Conservation (phyloP, 2,113 vertebrate genomes). For the Orycteropus afer region DNA sequence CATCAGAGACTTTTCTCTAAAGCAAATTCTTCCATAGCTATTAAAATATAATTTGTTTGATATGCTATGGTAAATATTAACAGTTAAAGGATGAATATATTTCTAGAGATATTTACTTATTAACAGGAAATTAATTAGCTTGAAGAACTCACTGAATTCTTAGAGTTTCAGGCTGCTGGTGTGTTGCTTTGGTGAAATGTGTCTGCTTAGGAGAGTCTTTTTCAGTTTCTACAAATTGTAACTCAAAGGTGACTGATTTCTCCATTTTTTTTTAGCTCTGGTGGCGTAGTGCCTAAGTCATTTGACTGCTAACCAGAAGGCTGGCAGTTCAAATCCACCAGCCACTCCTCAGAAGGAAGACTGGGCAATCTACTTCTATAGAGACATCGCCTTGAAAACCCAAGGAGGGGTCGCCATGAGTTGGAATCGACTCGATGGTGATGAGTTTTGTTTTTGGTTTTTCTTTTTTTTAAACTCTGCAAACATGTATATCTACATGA, state of each 20-base stretch:
- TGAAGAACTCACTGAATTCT: neutral
- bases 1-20: neutral
- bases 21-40: neutral
- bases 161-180: neutral
- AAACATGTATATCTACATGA: neutral
- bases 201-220: neutral
- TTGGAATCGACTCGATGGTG: too few relatives aligned
- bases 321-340: too few relatives aligned
- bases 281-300: too few relatives aligned
- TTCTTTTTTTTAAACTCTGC: neutral
- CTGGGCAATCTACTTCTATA: too few relatives aligned
- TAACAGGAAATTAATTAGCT: neutral
- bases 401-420: too few relatives aligned
- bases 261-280: neutral
- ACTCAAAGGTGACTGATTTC: neutral
- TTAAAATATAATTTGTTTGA: slow-evolving; percentile 32
- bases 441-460: too few relatives aligned
- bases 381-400: too few relatives aligned
- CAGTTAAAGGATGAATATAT: slow-evolving; percentile 11
- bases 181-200: neutral
- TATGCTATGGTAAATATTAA: neutral
- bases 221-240: neutral
- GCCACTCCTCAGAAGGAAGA: too few relatives aligned
- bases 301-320: too few relatives aligned
- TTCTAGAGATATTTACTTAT: slow-evolving; percentile 26